These are phyloP conservation scores for Bucco capensis DNA, from an alignment of 2,113 vertebrate genomes.

Conservation along the genomic window DNA sequence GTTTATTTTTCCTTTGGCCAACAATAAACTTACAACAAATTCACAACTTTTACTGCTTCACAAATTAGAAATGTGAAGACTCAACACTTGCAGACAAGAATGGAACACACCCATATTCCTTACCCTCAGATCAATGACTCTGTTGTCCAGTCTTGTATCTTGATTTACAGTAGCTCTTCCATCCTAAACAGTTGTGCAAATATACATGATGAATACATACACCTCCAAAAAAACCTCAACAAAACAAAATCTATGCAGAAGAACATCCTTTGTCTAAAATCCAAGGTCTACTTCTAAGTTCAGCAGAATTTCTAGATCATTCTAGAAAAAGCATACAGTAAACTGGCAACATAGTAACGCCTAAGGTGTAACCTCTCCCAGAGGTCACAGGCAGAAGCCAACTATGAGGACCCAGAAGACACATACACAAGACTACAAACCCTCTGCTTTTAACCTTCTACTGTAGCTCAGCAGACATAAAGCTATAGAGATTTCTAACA, in stretches of 20 bases:
- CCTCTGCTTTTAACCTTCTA: not conserved
- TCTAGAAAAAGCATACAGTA: not conserved
- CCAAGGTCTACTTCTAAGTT: not conserved
- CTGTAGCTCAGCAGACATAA: not conserved
- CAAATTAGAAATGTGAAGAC: not conserved
- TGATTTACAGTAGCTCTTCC: conserved; percentile 98
- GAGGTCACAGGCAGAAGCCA: not conserved
- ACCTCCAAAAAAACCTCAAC: not conserved
- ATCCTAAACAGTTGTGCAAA: conserved; percentile 76
- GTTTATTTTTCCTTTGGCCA: not conserved
- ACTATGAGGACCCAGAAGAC: not conserved
- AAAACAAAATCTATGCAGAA: not conserved
- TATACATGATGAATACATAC: not conserved
- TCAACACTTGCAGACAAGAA: not conserved
- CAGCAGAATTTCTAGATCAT: not conserved
- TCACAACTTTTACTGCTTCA: not conserved
- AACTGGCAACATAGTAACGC: not conserved
- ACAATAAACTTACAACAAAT: not conserved
- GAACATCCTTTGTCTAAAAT: not conserved
- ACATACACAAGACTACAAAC: not conserved
- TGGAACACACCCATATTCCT: conserved; percentile 40
- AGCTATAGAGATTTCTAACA: not conserved
- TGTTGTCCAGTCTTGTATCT: conserved; percentile 97
- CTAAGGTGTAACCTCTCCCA: not conserved
- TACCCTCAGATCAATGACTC: conserved; percentile 98